Conservation (phyloP, 2,888 invertebrate species). For the Hemicrepidius hirtus region DNA sequence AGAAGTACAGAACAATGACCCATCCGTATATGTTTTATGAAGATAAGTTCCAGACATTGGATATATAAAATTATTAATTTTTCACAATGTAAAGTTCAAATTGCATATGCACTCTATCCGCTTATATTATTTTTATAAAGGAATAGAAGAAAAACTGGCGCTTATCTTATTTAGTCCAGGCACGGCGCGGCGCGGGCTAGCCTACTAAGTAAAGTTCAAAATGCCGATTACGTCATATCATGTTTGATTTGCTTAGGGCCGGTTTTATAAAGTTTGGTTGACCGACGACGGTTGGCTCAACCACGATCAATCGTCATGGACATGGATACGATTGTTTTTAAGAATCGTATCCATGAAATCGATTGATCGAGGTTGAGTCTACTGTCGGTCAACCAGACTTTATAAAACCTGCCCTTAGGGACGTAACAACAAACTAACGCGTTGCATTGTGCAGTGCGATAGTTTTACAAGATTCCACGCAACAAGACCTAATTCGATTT, state of each 20-base stretch:
- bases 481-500: too few relatives aligned
- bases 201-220: not conserved
- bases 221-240: not conserved
- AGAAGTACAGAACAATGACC: conserved; percentile 20
- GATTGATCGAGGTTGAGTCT: too few relatives aligned
- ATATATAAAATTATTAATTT: conserved; percentile 12
- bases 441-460: not conserved
- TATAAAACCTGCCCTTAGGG: too few relatives aligned
- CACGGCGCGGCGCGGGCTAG: conserved; percentile 6
- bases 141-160: not conserved
- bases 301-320: too few relatives aligned
- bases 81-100: conserved; percentile 18
- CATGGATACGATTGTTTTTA: too few relatives aligned
- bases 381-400: too few relatives aligned
- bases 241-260: not conserved
- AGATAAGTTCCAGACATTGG: conserved; percentile 23
- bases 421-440: not conserved
- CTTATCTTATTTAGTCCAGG: conserved; percentile 23
- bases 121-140: not conserved
- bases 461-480: too few relatives aligned
- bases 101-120: conserved; percentile 8
- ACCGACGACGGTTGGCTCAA: too few relatives aligned
- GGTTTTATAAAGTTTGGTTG: too few relatives aligned
- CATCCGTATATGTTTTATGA: not conserved
- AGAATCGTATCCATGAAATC: too few relatives aligned